Conservation (phyloP, 1,140 invertebrate genomes). For the Eurosta solidaginis region DNA sequence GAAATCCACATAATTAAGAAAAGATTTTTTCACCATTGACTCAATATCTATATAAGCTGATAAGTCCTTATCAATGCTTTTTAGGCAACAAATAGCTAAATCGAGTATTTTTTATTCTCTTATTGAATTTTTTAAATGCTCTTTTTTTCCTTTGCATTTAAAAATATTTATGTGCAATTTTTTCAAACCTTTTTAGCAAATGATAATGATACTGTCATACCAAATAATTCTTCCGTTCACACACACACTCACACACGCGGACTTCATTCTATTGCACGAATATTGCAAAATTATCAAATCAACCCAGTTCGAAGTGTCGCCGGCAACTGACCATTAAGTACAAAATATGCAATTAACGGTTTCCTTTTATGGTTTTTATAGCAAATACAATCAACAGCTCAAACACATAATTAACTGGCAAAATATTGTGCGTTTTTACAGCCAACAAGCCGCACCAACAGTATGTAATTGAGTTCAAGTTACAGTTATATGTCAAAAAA, state of each 20-base stretch:
- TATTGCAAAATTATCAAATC: conserved; percentile 32
- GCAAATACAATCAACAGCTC: neutral
- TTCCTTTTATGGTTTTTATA: neutral
- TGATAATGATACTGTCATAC: neutral
- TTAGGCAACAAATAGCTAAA: too few species aligned
- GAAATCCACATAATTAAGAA: neutral
- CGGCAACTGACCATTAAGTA: conserved; percentile 29
- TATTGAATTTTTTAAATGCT: neutral
- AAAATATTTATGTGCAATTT: neutral
- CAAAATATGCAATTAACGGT: conserved; percentile 30
- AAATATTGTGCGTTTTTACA: neutral
- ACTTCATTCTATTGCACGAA: neutral
- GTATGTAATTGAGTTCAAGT: neutral
- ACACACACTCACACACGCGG: neutral
- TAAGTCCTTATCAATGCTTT: too few species aligned
- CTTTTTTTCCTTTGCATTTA: neutral
- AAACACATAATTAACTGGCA: neutral
- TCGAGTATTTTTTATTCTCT: too few species aligned
- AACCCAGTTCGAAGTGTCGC: conserved; percentile 24
- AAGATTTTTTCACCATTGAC: too few species aligned
- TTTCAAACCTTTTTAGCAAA: neutral
- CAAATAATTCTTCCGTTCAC: neutral
- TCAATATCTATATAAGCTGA: too few species aligned
- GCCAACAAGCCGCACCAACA: neutral
- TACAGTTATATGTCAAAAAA: too few species aligned